A percentile compares a stretch with the other conserved stretches of the same genome.
Evolutionary conservation across 2,113 vertebrate species (phyloP).

Genomic region (Paradoxurus hermaphroditus): DNA sequence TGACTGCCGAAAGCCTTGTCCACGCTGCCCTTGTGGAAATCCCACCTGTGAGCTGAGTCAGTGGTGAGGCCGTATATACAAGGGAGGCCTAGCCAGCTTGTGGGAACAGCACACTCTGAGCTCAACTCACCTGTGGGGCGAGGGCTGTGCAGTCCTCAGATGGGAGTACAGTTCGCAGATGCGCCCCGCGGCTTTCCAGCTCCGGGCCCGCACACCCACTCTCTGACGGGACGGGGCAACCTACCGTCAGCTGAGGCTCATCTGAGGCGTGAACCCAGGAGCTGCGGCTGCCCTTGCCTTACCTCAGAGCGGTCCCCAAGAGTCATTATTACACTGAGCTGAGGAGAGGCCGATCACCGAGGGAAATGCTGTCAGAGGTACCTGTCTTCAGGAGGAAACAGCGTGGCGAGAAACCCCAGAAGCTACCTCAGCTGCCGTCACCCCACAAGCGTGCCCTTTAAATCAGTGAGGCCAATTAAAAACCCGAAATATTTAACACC

Average conservation of each 20-base stretch:
- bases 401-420: not conserved
- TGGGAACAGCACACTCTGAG: rapidly evolving
- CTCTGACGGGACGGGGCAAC: rapidly evolving
- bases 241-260: not conserved
- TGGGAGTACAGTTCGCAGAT: not conserved
- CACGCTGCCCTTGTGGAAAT: not conserved
- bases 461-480: not conserved
- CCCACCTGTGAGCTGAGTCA: not conserved
- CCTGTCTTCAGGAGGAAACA: not conserved
- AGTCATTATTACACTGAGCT: not conserved
- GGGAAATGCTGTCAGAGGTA: not conserved
- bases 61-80: not conserved
- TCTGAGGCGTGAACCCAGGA: not conserved
- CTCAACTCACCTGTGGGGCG: not conserved
- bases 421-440: rapidly evolving
- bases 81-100: not conserved
- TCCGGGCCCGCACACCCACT: not conserved
- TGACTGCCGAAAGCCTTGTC: not conserved
- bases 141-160: not conserved
- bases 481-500: not conserved
- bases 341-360: not conserved
- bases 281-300: not conserved
- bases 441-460: not conserved
- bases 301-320: not conserved
- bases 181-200: not conserved